Base-by-base conservation (phyloP, 1,140 invertebrate genomes). In the Danaus melanippus region DNA sequence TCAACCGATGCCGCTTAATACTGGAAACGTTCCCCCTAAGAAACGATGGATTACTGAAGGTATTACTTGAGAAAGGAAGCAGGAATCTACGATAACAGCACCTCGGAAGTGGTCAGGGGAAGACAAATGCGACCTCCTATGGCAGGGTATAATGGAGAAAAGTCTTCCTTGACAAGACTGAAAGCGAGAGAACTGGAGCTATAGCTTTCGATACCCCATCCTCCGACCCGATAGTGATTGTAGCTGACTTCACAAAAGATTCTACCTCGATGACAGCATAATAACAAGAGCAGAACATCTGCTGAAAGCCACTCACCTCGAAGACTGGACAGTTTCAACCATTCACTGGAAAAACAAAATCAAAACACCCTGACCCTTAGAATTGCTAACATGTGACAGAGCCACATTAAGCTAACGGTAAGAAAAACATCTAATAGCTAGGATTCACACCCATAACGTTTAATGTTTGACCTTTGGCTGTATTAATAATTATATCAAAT, bases 61-160 rank as follows among this genome's bases (percentile, higher is more conserved):
- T 45, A 0, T 17, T 42, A 53, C 57, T 71, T 10, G 54, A 63
- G 42, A 57, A 66, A 44, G 56, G 56, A 64, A 9, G 62, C 62
- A 8, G 49, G 62, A 32, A 51, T 67, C 21, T 67, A 67, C n/a
- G 39, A 72, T 44, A 72, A 69, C 56, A 32, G 44, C 10, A 64
- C 56, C 1, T 42, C 49, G 12, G 32, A 58, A 12, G 53, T 60
- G 11, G 17, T 69, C n/a, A n/a, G n/a, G n/a, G n/a, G n/a, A n/a
- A n/a, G n/a, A n/a, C n/a, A n/a, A n/a, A n/a, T n/a, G n/a, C 0
- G 21, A 5, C 9, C n/a, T 8, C 50, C 64, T 44, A 68, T 71
- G 69, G 62, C 56, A 1, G 68, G 62, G 1, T 66, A 58, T 40
- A 58, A 47, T 39, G 11, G 8, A 5, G 49, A 49, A 9, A n/a